Evolutionary conservation across 2,113 vertebrate species (phyloP), one percentile per base, ranked within the genome.

Genomic region (Tachuris rubrigastra): DNA sequence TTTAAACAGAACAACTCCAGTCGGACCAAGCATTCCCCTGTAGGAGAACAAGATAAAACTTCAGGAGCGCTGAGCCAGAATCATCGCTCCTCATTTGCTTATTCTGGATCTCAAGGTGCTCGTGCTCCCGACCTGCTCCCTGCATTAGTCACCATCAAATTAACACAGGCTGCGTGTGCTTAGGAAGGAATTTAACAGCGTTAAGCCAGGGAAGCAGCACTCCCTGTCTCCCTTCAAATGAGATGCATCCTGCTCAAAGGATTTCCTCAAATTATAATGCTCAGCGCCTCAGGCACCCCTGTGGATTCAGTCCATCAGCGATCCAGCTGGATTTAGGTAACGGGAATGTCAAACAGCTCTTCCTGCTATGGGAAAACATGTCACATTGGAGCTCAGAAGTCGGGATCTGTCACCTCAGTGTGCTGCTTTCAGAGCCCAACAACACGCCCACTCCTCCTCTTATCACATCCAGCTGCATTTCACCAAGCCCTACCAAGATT

Each of bases 371-470:
- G 76, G 60, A 71, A 76, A 75, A 47, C 17, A 28, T 2, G 31
- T 49, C 76, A 69, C 1, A 0, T 21, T 13, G 3, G 77, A 90
- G 78, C 72, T 19, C 6, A n/a, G 15, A 30, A 47, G 31, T 4
- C 0, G 0, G 69, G 66, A 65, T 68, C 14, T 79, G 73, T 55
- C 83, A 50, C 58, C 31, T 63, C 3, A 3, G n/a, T 1, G 2
- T 12, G 41, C 47, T 63, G 56, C 71, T 44, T 42, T 44, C 72
- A n/a, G 72, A 76, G 77, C 49, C 10, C 4, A 80, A 18, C 59
- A 68, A 50, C 4, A n/a, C 16, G 1, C 19, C 33, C 41, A n/a
- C 49, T 85, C 31, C 66, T 82, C n/a, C 9, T 60, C 65, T 63
- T 66, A 39, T 28, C 89, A 9, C 5, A 2, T 20, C 41, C 67